Conservation (phyloP, 2,888 invertebrate species). For the Pachliopta kotzebuea region DNA sequence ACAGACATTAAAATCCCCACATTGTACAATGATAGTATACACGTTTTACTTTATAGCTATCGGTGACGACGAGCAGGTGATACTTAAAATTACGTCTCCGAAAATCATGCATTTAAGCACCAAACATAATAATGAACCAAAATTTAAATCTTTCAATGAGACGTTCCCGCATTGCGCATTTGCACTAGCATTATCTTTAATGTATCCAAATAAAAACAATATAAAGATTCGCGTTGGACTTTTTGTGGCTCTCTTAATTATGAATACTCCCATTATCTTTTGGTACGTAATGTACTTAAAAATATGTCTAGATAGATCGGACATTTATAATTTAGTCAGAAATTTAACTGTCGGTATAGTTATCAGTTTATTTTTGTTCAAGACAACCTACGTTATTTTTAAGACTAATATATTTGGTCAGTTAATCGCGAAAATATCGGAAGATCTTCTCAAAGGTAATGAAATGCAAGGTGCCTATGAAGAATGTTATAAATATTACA, state of each 20-base stretch:
- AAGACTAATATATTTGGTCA: conserved; percentile 47
- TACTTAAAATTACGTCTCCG: conserved; percentile 14
- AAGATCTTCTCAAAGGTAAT: conserved; percentile 52
- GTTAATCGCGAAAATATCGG: conserved; percentile 49
- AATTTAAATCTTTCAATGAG: conserved; percentile 53
- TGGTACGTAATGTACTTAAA: conserved; percentile 52
- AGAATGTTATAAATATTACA: conserved; percentile 47
- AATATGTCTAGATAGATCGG: conserved; percentile 43
- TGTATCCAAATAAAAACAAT: conserved; percentile 56
- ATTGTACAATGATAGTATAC: background rate
- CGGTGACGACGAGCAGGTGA: background rate
- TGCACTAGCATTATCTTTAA: conserved; percentile 48
- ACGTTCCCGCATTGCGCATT: conserved; percentile 56
- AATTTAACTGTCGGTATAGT: conserved; percentile 53
- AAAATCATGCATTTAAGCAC: conserved; percentile 22
- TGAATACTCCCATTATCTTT: conserved; percentile 47
- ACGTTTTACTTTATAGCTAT: background rate
- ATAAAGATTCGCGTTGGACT: conserved; percentile 37
- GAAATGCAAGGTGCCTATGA: conserved; percentile 50
- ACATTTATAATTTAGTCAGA: conserved; percentile 53
- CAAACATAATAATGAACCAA: conserved; percentile 32
- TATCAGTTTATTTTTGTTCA: conserved; percentile 53
- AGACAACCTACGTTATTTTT: conserved; percentile 50
- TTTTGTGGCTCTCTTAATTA: conserved; percentile 37
- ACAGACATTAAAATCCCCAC: conserved; percentile 34